These are phyloP conservation scores for Apamea sordens DNA, from an alignment of 2,888 invertebrate genomes.

Conservation along the genomic window DNA sequence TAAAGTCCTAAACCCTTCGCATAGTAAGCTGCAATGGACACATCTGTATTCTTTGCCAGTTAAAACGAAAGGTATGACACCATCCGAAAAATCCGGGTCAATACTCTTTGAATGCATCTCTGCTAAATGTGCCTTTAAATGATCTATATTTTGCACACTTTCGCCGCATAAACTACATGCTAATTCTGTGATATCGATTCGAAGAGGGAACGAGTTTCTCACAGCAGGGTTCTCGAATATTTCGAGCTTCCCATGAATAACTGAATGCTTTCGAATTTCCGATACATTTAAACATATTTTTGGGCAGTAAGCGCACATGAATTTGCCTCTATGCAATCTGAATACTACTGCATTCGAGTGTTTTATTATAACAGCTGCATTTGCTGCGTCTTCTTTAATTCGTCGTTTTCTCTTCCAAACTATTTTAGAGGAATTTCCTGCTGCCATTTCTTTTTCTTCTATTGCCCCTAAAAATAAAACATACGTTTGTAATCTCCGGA, in stretches of 20 bases:
- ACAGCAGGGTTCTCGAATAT: conserved; percentile 73
- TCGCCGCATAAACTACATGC: conserved; percentile 74
- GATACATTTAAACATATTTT: conserved; percentile 68
- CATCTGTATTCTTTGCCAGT: conserved; percentile 77
- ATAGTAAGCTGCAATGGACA: conserved; percentile 72
- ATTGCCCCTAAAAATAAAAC: conserved; percentile 79
- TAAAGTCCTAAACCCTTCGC: conserved; percentile 76
- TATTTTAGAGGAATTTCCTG: conserved; percentile 45
- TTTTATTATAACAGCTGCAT: conserved; percentile 79
- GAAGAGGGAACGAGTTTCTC: conserved; percentile 77
- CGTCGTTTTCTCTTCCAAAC: conserved; percentile 78
- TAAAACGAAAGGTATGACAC: conserved; percentile 79
- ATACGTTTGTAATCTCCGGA: conserved; percentile 48
- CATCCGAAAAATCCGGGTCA: conserved; percentile 73
- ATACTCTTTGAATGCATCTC: conserved; percentile 69
- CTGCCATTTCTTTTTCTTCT: conserved; percentile 56
- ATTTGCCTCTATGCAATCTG: conserved; percentile 79
- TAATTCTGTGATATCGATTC: conserved; percentile 79
- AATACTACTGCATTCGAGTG: conserved; percentile 82
- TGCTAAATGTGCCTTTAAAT: conserved; percentile 76
- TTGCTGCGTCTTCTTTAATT: conserved; percentile 74
- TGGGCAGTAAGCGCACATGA: conserved; percentile 82
- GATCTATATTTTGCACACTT: conserved; percentile 63
- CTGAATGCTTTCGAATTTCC: conserved; percentile 75
- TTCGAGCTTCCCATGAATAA: conserved; percentile 73